phyloP scores from a whole-genome alignment of 1,140 invertebrate genomes.

The Calephelis virginiensis region DNA sequence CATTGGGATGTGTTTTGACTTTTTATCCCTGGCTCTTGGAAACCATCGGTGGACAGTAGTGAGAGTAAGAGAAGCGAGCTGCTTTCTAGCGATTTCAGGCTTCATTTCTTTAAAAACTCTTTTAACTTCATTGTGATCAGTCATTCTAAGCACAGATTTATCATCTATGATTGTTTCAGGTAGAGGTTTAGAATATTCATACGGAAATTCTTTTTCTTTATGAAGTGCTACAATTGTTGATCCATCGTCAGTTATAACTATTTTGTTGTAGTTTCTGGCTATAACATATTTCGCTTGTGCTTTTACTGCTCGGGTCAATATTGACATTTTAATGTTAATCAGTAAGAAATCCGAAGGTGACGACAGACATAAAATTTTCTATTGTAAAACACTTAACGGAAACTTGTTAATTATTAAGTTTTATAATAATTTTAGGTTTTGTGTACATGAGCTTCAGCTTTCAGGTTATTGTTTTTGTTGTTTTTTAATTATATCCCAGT shows the following conservation, averaged over 20 bases:
- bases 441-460: no score
- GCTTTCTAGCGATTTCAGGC: constrained; percentile 80
- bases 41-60: constrained; percentile 92
- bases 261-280: constrained; percentile 67
- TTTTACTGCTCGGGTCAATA: constrained; percentile 33
- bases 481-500: no score
- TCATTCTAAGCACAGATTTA: constrained; percentile 82
- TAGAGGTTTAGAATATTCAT: constrained; percentile 88
- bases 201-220: constrained; percentile 89
- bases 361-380: neutral
- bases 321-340: constrained; percentile 41
- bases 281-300: constrained; percentile 32
- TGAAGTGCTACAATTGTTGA: constrained; percentile 92
- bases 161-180: constrained; percentile 71
- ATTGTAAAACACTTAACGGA: no score
- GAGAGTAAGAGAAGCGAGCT: constrained; percentile 86
- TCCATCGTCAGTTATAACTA: constrained; percentile 85
- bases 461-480: no score
- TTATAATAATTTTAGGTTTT: no score
- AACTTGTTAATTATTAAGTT: no score
- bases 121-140: constrained; percentile 80
- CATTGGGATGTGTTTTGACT: constrained; percentile 82
- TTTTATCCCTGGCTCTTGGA: constrained; percentile 82
- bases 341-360: neutral
- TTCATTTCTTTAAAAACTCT: constrained; percentile 83